phyloP scores from a whole-genome alignment of 1,140 invertebrate genomes.

The Meteorus sp. region DNA sequence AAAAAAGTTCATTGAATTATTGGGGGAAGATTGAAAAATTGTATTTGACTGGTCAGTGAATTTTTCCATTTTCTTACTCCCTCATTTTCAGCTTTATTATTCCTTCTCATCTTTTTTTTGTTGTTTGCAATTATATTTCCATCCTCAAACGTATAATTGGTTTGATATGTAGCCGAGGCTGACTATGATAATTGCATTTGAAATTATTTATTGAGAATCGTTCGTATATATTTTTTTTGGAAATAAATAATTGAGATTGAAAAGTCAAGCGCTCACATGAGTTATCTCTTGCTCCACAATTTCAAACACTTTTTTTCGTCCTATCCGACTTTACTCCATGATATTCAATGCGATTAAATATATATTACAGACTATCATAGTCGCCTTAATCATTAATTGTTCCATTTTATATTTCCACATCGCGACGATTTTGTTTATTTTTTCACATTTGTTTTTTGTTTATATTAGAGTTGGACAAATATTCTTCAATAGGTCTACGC shows the following conservation, averaged over 20 bases:
- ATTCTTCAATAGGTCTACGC: neutral
- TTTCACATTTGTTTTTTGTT: neutral
- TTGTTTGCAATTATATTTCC: neutral
- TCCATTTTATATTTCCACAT: constrained; percentile 8
- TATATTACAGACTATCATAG: constrained; percentile 21
- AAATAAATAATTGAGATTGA: constrained; percentile 3
- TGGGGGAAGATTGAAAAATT: no score
- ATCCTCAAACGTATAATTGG: constrained; percentile 1
- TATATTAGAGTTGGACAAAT: neutral
- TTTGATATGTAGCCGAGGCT: constrained; percentile 23
- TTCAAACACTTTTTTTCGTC: neutral
- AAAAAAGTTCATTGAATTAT: no score
- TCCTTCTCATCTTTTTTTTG: neutral
- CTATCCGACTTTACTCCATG: neutral
- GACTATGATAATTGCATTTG: constrained; percentile 24
- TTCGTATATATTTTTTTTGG: constrained; percentile 4
- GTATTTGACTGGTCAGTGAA: no score
- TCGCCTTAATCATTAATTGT: constrained; percentile 20
- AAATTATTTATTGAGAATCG: constrained; percentile 14
- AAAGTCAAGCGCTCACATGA: constrained; percentile 5
- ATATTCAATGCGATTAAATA: constrained; percentile 16
- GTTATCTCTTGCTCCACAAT: neutral
- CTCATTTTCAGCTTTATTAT: neutral
- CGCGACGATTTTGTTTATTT: no score
- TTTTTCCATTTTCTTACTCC: no score